Base-by-base conservation (phyloP, 2,113 vertebrate species). In the Eptatretus burgeri region DNA sequence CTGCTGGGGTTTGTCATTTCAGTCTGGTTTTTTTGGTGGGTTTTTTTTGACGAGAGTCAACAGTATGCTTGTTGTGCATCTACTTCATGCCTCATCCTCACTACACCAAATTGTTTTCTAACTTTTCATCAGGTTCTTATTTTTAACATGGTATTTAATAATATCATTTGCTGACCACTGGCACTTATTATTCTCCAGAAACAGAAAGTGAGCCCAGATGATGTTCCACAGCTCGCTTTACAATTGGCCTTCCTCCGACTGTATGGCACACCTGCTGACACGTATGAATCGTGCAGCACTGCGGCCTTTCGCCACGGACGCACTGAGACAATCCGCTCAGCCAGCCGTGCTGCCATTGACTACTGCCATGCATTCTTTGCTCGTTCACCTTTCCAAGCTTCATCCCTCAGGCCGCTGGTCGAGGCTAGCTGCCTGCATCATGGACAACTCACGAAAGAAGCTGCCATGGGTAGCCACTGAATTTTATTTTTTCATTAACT, bases 241-340 rank as follows among this genome's bases (percentile, higher is more conserved):
- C 91, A 98, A 67, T 86, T 98, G 85, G 89, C 78, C 66, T 96
- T 84, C 70, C 68, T 98, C 66, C 74, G 77, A 56, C 87, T 85
- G 49, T 83, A 91, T 0, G 77, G 78, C 18, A 75, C 82, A 72
- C 93, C 83, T 0, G 82, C 82, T 5, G 82, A 86, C 53, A 89
- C 85, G 0, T 96, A 98, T 0, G 91, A 98, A 73, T 89, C 91
- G 1, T 98, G 91, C 17, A 98, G 89, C 72, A 98, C 89, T 0
- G 89, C 88, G 0, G 89, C 89, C 0, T 98, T 98, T 71, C 85
- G 76, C 66, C 91, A 98, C 0, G 89, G 91, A 13, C 89, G 91
- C 49, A 96, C 88, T 0, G 91, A 98, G 70, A 86, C 89, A 14
- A 78, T 98, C 49, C 81, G 91, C 10, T 82, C 91, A 0, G 85